These are phyloP conservation scores for Pygmarrhopalites habei DNA, from an alignment of 1,140 invertebrate genomes.

Conservation along the genomic window DNA sequence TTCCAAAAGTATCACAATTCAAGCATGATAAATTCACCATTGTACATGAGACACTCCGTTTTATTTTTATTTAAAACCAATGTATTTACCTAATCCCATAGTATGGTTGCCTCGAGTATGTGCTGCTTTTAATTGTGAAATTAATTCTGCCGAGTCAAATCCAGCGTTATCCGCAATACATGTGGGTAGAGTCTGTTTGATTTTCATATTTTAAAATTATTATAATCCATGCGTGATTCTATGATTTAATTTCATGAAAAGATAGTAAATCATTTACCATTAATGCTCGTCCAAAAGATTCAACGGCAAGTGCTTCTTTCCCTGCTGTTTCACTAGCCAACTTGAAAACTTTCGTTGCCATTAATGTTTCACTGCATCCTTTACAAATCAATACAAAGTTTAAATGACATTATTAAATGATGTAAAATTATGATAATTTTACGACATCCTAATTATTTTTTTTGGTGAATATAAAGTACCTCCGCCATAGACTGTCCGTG, in stretches of 20 bases:
- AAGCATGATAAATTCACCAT: too few species aligned
- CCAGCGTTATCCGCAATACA: slow-evolving; percentile 98
- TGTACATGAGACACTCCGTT: too few species aligned
- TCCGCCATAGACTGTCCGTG: slow-evolving; percentile 84
- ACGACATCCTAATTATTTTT: too few species aligned
- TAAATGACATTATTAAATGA: too few species aligned
- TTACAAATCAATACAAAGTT: slow-evolving; percentile 29
- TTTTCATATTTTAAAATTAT: too few species aligned
- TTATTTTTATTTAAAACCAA: too few species aligned
- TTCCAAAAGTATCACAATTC: too few species aligned
- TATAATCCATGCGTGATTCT: too few species aligned
- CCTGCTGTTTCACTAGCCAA: slow-evolving; percentile 84
- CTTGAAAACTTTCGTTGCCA: slow-evolving; percentile 83
- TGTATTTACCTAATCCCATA: slow-evolving; percentile 76
- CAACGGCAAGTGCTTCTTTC: slow-evolving; percentile 95
- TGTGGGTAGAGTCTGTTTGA: slow-evolving; percentile 71
- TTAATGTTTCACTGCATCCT: slow-evolving; percentile 87
- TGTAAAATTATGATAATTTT: too few species aligned
- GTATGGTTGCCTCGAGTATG: slow-evolving; percentile 72
- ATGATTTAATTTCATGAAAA: too few species aligned
- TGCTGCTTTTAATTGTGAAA: slow-evolving; percentile 79
- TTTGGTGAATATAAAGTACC: slow-evolving; percentile 54
- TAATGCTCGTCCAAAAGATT: slow-evolving; percentile 86
- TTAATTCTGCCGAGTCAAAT: slow-evolving; percentile 90
- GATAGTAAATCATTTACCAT: slow-evolving; percentile 37